Conservation (phyloP, 2,113 vertebrate genomes). For the Romanogobio albipinnatus region DNA sequence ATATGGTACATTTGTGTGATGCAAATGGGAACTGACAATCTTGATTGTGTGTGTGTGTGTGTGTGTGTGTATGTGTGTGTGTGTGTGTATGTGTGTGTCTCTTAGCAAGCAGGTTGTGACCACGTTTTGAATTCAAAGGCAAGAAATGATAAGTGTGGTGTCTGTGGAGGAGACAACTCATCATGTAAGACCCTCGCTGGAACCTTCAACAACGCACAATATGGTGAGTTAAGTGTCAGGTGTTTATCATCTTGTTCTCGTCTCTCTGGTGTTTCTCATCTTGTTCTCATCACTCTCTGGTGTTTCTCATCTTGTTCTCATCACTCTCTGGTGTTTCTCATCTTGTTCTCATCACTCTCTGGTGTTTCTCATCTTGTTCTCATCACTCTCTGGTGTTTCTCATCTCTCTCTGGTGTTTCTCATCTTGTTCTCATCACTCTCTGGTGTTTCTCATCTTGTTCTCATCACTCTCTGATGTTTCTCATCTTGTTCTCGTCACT, state of each 20-base stretch:
- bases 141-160: conserved; percentile 92
- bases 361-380: neutral
- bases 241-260: neutral
- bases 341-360: neutral
- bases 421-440: neutral
- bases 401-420: neutral
- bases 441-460: neutral
- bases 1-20: neutral
- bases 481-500: neutral
- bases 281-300: neutral
- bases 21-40: neutral
- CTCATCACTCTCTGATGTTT: neutral
- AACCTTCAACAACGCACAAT: conserved; percentile 91
- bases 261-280: neutral
- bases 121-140: conserved; percentile 94
- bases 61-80: conserved; percentile 34
- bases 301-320: neutral
- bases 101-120: conserved; percentile 97
- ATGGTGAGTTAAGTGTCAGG: conserved; percentile 74
- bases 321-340: neutral
- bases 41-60: conserved; percentile 16
- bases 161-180: conserved; percentile 95
- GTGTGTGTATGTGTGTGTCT: conserved; percentile 29
- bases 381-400: neutral
- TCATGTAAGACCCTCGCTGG: conserved; percentile 90